These are phyloP conservation scores for Cinclus mexicanus DNA, from an alignment of 2,113 vertebrate species.

Conservation along the genomic window DNA sequence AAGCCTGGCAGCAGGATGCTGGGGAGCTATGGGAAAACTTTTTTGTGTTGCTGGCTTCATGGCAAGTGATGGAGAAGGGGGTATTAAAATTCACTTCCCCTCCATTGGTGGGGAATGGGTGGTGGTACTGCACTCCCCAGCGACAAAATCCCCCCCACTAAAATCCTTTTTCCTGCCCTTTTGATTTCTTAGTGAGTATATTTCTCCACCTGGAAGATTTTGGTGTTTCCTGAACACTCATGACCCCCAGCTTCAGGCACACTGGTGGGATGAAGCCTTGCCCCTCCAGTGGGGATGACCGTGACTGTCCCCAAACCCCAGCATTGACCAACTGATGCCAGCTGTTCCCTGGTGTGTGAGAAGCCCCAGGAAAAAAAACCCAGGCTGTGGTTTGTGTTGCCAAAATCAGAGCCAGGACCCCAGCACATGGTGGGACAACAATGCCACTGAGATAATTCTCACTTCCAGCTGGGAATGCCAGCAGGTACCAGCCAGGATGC, in stretches of 20 bases:
- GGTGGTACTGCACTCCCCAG: not conserved
- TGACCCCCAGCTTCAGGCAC: rapidly evolving
- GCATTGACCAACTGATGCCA: not conserved
- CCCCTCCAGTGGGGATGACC: rapidly evolving
- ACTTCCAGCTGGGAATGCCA: not conserved
- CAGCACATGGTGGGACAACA: rapidly evolving
- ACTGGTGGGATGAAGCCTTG: not conserved
- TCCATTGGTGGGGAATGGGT: rapidly evolving
- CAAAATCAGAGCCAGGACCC: not conserved
- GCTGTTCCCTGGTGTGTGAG: rapidly evolving
- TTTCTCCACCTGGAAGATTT: not conserved
- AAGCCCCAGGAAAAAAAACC: not conserved
- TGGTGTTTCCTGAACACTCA: not conserved
- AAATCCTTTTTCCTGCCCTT: not conserved
- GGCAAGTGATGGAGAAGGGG: not conserved
- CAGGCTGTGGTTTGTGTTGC: not conserved
- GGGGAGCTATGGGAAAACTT: not conserved
- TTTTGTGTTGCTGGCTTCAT: not conserved
- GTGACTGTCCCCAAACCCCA: not conserved
- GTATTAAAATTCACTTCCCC: not conserved
- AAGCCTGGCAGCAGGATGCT: not conserved
- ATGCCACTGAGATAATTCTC: not conserved
- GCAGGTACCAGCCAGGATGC: rapidly evolving
- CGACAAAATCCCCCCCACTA: not conserved
- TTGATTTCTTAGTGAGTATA: not conserved